Conservation (phyloP, 2,113 vertebrate genomes). For the Nansenia antarctica region DNA sequence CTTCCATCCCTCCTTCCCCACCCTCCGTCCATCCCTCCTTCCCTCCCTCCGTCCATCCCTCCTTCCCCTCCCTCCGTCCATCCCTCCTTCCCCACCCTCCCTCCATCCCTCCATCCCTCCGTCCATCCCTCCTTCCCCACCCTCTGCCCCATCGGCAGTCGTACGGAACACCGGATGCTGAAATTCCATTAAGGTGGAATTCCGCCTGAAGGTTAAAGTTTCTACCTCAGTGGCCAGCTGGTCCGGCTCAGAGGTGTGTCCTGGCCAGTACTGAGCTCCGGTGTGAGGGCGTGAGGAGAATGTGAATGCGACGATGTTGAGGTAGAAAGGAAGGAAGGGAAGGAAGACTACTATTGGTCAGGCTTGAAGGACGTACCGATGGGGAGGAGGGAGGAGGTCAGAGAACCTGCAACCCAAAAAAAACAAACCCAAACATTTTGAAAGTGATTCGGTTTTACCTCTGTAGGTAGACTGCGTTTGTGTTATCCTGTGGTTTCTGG, state of each 20-base stretch:
- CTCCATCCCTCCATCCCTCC: neutral
- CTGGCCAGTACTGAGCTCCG: neutral
- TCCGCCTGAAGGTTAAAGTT: constrained; percentile 27
- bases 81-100: too few relatives aligned
- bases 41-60: too few relatives aligned
- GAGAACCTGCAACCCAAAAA: neutral
- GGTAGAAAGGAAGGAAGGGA: neutral
- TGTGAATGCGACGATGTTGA: neutral
- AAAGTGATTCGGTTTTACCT: too few relatives aligned
- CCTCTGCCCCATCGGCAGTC: neutral
- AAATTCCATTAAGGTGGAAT: constrained; percentile 9
- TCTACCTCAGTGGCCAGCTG: neutral
- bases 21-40: too few relatives aligned
- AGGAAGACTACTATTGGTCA: neutral
- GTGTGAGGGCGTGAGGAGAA: neutral
- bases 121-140: neutral
- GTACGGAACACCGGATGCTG: neutral
- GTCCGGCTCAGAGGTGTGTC: neutral
- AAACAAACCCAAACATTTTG: too few relatives aligned
- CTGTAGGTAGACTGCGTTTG: too few relatives aligned
- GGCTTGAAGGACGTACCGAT: neutral
- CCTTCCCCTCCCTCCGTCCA: too few relatives aligned
- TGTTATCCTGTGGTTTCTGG: too few relatives aligned
- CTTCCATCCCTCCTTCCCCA: too few relatives aligned
- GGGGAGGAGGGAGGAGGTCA: neutral